Percentiles rank a stretch among this genome's conserved stretches.
phyloP scores from a whole-genome alignment of 37 sponge, comb jelly and placozoan species.

The Spongilla lacustris region DNA sequence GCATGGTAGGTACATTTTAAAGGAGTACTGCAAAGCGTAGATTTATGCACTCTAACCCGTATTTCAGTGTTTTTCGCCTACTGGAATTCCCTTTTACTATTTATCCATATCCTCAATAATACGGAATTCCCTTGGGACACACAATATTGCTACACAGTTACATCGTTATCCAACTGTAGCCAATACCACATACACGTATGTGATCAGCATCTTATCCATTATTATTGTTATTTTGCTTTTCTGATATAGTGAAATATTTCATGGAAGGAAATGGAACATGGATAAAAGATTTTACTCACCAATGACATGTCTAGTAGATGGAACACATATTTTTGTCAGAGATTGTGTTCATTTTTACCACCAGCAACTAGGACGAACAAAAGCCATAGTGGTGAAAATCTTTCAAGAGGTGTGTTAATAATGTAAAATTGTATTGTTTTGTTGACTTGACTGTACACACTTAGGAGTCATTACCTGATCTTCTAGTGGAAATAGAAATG shows the following conservation, averaged over 20 bases:
- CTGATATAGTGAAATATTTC: not conserved
- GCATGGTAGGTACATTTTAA: not conserved
- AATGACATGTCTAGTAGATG: not conserved
- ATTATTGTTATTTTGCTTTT: not conserved
- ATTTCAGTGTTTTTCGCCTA: not conserved
- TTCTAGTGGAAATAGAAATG: conserved; percentile 1
- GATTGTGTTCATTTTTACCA: not conserved
- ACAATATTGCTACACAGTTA: not conserved
- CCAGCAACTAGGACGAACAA: not conserved
- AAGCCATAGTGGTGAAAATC: not conserved
- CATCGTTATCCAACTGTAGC: not conserved
- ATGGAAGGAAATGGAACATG: not conserved
- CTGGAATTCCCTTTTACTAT: not conserved
- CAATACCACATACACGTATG: not conserved
- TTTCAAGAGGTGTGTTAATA: not conserved
- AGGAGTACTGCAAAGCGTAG: not conserved
- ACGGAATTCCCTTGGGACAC: not conserved
- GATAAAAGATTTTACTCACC: not conserved
- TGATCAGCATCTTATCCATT: not conserved
- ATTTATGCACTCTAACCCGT: not conserved
- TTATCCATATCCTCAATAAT: not conserved
- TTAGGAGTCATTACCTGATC: not conserved
- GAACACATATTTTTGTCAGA: not conserved
- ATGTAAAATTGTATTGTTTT: not conserved
- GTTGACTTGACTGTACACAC: not conserved